Base-by-base conservation (phyloP, 2,113 vertebrate genomes). In the Saimiri boliviensis region DNA sequence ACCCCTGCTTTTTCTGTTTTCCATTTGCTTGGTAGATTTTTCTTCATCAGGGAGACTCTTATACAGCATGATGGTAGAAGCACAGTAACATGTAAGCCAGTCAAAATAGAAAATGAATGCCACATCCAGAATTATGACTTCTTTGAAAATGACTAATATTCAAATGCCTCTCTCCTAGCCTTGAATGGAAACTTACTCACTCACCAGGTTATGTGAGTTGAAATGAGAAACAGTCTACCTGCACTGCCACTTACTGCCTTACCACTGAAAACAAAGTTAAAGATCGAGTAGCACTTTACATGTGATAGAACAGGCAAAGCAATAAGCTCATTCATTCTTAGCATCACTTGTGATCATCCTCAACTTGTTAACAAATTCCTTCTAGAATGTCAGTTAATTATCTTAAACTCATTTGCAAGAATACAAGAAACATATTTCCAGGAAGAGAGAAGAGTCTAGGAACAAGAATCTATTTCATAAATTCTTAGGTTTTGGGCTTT, bases 381-480 rank as follows among this genome's bases (percentile, higher is more conserved):
- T 37, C 17, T 45, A 60, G 37, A 74, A 23, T 45, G 25, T 92
- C 7, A 40, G 20, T 23, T 63, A 74, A 56, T 47, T 79, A 42
- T 52, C 30, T 49, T 35, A 77, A 95, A 87, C 30, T 95, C 8
- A 63, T 91, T 90, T 90, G 9, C 3, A 60, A 84, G 21, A 84
- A 84, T 25, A n/a, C 3, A 52, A 35, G 85, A 84, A 88, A 66
- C 32, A 5, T 58, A 37, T 93, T 82, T 92, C 14, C 14, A 81
- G 30, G 45, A 70, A 84, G 25, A 9, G 10, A 70, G 35, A 85
- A 8, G 17, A 76, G 35, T 85, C 16, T n/a, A 84, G 37, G 40
- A 86, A 83, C 2, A 86, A 49, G 7, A 7, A 83, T 94, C 8
- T 81, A 54, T 77, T 93, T 93, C 87, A 74, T 35, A 97, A 66